A percentile compares a stretch with the other conserved stretches of the same genome.
Evolutionary conservation across 2,797 vertebrate genomes (phyloP).

Genomic region (Sebastes flavidus): DNA sequence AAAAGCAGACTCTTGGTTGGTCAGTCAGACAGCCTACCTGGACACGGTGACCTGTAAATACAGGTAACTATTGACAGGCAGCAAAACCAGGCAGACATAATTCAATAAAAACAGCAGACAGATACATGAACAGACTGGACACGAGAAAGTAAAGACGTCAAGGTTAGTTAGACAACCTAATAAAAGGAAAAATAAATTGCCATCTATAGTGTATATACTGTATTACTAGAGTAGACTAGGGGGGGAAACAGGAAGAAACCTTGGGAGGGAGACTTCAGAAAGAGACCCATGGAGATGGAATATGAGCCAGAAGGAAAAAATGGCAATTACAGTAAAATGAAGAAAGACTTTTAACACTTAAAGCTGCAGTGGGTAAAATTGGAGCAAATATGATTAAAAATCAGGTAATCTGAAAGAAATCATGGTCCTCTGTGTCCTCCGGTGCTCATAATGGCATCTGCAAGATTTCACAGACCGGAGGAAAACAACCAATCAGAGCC

Average conservation of each 20-base stretch:
- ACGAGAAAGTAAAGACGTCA: too few relatives aligned
- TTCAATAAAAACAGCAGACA: neutral
- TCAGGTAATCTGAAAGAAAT: too few relatives aligned
- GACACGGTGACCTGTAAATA: neutral
- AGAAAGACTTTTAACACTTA: too few relatives aligned
- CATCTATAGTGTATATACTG: neutral
- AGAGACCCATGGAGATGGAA: neutral
- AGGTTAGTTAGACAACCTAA: neutral
- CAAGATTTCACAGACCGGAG: too few relatives aligned
- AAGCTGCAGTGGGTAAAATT: too few relatives aligned
- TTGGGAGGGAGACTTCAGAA: neutral
- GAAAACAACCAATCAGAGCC: too few relatives aligned
- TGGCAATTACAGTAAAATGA: too few relatives aligned
- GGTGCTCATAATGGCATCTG: too few relatives aligned
- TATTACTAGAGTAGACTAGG: neutral
- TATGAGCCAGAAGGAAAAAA: neutral
- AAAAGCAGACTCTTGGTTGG: neutral
- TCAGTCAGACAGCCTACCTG: neutral
- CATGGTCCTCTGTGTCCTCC: rapidly evolving
- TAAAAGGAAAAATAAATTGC: neutral
- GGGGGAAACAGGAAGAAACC: neutral
- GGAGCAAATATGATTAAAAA: too few relatives aligned
- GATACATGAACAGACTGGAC: neutral
- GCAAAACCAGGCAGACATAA: neutral
- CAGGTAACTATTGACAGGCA: neutral